These are phyloP conservation scores for Pristionchus entomophagus DNA, from an alignment of 2,888 invertebrate genomes.

Conservation along the genomic window DNA sequence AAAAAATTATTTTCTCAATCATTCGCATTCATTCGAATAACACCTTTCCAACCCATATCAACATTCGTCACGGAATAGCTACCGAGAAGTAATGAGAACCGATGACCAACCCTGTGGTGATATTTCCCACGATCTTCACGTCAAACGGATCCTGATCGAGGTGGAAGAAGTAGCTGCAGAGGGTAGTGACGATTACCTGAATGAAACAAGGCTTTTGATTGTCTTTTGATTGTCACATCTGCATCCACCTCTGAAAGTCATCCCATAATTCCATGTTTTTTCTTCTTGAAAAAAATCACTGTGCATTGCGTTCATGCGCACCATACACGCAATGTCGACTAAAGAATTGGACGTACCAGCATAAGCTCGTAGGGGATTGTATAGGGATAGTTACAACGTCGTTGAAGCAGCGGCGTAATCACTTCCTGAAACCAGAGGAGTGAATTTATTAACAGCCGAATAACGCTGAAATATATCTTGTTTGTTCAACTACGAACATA, in stretches of 20 bases:
- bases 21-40: no score
- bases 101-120: constrained; percentile 3
- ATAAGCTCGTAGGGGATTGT: constrained; percentile 77
- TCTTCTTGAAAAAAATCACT: not conserved
- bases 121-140: not conserved
- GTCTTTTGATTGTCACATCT: no score
- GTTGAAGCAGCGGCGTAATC: not conserved
- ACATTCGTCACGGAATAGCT: no score
- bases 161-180: not conserved
- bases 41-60: no score
- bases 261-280: no score
- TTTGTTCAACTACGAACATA: no score
- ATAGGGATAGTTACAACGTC: constrained; percentile 62
- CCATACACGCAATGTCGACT: not conserved
- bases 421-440: constrained; percentile 23
- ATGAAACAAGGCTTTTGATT: not conserved
- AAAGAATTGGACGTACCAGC: constrained; percentile 58
- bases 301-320: no score
- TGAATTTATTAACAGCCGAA: no score
- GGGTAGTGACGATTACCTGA: not conserved
- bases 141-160: not conserved
- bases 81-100: no score
- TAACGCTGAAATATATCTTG: no score
- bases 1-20: no score
- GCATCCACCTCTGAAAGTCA: no score